A percentile compares a stretch with the other conserved stretches of the same genome.
These are phyloP conservation scores for Rhodinocichla rosea DNA, from an alignment of 2,113 vertebrate genomes.

Conservation along the genomic window DNA sequence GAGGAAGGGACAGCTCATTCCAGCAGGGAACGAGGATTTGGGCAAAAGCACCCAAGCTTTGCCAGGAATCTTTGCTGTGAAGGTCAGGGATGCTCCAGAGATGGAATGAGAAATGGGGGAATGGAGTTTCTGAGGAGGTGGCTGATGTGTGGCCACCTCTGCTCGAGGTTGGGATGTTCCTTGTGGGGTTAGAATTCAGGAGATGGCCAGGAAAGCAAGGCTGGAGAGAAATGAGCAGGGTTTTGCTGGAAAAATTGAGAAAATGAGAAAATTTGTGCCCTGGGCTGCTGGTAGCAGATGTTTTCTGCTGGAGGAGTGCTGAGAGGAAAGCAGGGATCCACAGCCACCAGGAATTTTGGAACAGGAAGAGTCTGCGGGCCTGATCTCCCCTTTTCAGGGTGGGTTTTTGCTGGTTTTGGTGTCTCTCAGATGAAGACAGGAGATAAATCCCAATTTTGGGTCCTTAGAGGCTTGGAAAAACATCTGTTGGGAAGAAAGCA, in stretches of 20 bases:
- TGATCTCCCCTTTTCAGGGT: not conserved
- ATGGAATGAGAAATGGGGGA: not conserved
- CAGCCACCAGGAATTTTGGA: not conserved
- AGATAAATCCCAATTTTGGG: not conserved
- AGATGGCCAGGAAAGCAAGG: not conserved
- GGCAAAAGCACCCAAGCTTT: not conserved
- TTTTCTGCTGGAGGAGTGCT: not conserved
- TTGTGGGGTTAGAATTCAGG: not conserved
- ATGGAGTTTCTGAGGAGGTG: not conserved
- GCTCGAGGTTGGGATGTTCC: not conserved
- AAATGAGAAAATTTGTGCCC: not conserved
- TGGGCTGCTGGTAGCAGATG: not conserved
- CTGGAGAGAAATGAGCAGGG: accelerated
- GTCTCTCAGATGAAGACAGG: not conserved
- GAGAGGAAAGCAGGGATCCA: not conserved
- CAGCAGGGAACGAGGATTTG: not conserved
- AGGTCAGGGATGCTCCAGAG: not conserved
- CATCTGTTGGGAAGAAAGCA: not conserved
- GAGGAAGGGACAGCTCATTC: not conserved
- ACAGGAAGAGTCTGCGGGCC: not conserved
- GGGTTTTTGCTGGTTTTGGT: not conserved
- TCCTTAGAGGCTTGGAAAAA: not conserved
- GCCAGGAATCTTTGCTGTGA: not conserved
- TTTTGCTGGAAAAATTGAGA: not conserved
- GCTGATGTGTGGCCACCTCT: not conserved